Evolutionary conservation across 2,113 vertebrate genomes (phyloP), one percentile per base, ranked within the genome.

Genomic region (Benitochromis conjunctus): DNA sequence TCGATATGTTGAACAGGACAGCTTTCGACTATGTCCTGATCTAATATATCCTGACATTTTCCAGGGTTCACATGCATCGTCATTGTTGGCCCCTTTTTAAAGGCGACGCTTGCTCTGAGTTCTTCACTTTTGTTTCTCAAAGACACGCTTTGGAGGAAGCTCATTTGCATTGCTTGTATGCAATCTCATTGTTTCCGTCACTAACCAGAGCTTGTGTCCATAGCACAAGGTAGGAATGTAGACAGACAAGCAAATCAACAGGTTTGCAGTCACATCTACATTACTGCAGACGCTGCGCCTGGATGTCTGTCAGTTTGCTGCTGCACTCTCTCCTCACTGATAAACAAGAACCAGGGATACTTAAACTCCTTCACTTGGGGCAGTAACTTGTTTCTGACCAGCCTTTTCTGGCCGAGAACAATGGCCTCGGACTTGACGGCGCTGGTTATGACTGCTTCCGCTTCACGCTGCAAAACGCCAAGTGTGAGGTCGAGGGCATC

Each of bases 51-150:
- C 6, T 53, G 51, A 19, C 69, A 51, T 74, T 74, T 74, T 51
- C 9, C 14, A 7, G 43, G 24, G 9, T 74, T 74, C 4, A 19
- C 16, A 6, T 19, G 14, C 41, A 71, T 74, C 29, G 21, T 10
- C 66, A 26, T 46, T 71, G n/a, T 69, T 69, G 6, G 38, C 12
- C 38, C 13, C 2, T 1, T 46, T 46, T 71, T 9, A 43, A 71
- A 71, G 38, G 21, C 0, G 5, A 26, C 0, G 13, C 66, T 71
- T 71, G 66, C 21, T 13, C 24, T 5, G 3, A 71, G 66, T 71
- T 71, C 13, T 16, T 46, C 41, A 26, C 5, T 41, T 26, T 18
- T 48, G 11, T 71, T 5, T 16, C 41, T 71, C 13, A 48, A 29
- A 71, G 41, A 48, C 9, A 24, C 12, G n/a, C 64, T 43, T 13